These are phyloP conservation scores for Thysanoteuthis rhombus DNA, from an alignment of 2,888 invertebrate species.

Conservation along the genomic window DNA sequence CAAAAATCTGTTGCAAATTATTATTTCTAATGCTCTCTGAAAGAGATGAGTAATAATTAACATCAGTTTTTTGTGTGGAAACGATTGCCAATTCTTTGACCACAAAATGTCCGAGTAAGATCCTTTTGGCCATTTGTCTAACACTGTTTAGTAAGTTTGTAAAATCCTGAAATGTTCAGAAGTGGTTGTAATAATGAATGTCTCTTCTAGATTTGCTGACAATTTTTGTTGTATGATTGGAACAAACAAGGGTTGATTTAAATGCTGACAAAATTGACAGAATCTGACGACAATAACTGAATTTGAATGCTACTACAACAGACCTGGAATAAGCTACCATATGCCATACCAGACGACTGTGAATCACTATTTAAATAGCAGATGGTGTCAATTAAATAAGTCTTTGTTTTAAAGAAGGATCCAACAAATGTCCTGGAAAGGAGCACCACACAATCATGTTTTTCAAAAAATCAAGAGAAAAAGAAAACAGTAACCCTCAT, in stretches of 20 bases:
- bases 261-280: no score
- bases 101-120: neutral
- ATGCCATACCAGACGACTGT: neutral
- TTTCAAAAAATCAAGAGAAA: neutral
- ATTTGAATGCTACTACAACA: neutral
- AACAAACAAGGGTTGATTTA: neutral
- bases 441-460: neutral
- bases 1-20: no score
- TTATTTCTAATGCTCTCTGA: neutral
- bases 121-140: neutral
- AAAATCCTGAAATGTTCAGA: neutral
- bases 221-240: neutral
- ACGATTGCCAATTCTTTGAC: neutral
- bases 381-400: no score
- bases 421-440: neutral
- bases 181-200: neutral
- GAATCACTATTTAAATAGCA: neutral
- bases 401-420: neutral
- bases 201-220: neutral
- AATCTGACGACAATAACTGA: neutral
- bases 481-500: neutral
- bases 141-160: neutral
- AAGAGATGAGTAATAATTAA: conserved; percentile 12
- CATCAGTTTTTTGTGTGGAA: neutral
- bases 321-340: neutral